Evolutionary conservation across 2,797 vertebrate genomes (phyloP).

Genomic region (Gymnothorax reevesii): DNA sequence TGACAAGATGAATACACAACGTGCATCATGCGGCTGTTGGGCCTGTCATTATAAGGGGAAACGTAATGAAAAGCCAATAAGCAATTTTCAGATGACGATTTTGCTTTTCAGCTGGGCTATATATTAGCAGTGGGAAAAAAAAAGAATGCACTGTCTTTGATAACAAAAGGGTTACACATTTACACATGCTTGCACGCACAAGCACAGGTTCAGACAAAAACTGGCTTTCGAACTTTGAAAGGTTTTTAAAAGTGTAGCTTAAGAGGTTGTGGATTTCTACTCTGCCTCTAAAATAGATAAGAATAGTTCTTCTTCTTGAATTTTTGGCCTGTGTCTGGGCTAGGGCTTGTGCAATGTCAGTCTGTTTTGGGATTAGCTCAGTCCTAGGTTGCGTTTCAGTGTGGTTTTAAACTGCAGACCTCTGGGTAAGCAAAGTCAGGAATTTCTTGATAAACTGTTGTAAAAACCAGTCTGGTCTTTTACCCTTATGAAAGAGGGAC

Average conservation of each 20-base stretch:
- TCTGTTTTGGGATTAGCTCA: constrained; percentile 64
- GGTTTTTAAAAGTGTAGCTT: constrained; percentile 36
- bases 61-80: not conserved
- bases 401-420: constrained; percentile 42
- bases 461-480: constrained; percentile 52
- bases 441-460: constrained; percentile 60
- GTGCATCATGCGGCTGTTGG: not conserved
- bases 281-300: constrained; percentile 45
- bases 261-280: constrained; percentile 41
- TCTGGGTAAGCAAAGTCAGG: constrained; percentile 62
- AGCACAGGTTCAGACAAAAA: constrained; percentile 2
- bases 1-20: constrained; percentile 22
- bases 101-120: not conserved
- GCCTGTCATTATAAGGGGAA: not conserved
- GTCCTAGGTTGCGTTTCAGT: constrained; percentile 66
- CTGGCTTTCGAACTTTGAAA: constrained; percentile 13
- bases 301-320: constrained; percentile 57
- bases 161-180: not conserved
- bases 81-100: not conserved
- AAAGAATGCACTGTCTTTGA: not conserved
- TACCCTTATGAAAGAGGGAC: constrained; percentile 46
- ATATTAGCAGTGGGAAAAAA: not conserved
- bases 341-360: constrained; percentile 60
- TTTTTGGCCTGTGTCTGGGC: constrained; percentile 51
- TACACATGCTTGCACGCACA: not conserved